These are phyloP conservation scores for Enteromius viviparus DNA, from an alignment of 2,797 vertebrate species.

Conservation along the genomic window DNA sequence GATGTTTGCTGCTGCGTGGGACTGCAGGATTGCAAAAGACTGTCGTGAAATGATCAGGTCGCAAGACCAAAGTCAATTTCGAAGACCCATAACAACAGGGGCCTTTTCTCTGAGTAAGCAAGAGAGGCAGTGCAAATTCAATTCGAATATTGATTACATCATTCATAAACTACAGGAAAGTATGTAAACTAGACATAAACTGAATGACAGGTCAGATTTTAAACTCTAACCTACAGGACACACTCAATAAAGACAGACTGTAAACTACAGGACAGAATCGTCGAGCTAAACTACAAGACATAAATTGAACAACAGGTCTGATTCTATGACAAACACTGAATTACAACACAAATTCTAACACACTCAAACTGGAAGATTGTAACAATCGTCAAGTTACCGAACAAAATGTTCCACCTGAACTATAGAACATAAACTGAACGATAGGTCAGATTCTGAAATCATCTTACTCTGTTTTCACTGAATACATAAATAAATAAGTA, in stretches of 20 bases:
- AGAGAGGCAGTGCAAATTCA: neutral
- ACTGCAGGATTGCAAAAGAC: constrained; percentile 5
- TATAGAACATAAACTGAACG: neutral
- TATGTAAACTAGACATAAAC: neutral
- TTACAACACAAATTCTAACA: neutral
- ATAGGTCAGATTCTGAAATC: neutral
- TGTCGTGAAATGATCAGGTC: neutral
- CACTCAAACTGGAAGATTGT: neutral
- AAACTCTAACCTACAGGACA: neutral
- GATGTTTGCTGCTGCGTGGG: neutral
- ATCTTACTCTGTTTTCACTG: neutral
- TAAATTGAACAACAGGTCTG: neutral
- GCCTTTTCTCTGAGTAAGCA: neutral
- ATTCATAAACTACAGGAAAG: neutral
- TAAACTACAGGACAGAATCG: neutral
- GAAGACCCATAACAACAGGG: neutral
- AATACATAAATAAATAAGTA: neutral
- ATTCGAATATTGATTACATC: neutral
- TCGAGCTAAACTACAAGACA: neutral
- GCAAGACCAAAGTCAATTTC: neutral
- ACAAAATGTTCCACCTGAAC: neutral
- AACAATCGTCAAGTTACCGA: neutral
- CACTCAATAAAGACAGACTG: neutral
- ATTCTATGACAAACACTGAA: neutral
- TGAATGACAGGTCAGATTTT: neutral